Percentiles rank a stretch among this genome's conserved stretches.
Conservation (phyloP, 2,888 invertebrate species). For the Aphodius granarius region DNA sequence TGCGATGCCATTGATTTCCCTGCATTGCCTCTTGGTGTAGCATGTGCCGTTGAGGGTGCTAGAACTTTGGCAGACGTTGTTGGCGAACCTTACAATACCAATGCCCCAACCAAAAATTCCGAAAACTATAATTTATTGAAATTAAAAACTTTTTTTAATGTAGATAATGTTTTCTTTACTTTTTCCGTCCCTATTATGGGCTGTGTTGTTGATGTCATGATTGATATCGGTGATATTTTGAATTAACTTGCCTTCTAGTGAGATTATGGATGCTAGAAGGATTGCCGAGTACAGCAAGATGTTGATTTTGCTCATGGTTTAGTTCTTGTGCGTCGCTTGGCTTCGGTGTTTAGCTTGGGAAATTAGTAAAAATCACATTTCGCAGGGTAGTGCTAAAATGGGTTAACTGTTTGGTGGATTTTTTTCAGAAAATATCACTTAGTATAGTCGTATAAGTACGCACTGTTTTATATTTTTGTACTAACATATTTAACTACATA, state of each 20-base stretch:
- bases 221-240: background rate
- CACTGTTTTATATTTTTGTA: too few relatives aligned
- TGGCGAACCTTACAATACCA: slow-evolving; percentile 71
- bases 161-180: background rate
- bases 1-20: slow-evolving; percentile 67
- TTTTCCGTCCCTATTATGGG: background rate
- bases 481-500: too few relatives aligned
- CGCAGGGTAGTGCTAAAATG: too few relatives aligned
- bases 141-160: background rate
- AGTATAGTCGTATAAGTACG: too few relatives aligned
- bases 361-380: too few relatives aligned
- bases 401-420: too few relatives aligned
- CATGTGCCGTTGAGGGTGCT: slow-evolving; percentile 74
- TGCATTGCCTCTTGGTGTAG: slow-evolving; percentile 72
- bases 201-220: background rate
- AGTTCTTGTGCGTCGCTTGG: too few relatives aligned
- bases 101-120: slow-evolving; percentile 25
- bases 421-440: too few relatives aligned
- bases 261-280: background rate
- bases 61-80: slow-evolving; percentile 67
- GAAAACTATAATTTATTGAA: background rate
- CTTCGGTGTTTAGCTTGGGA: too few relatives aligned
- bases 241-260: background rate
- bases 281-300: too few relatives aligned
- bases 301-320: too few relatives aligned